Evolutionary conservation across 1,140 invertebrate species (phyloP), one percentile per base, ranked within the genome.

Genomic region (Scaptomyza hsui): DNA sequence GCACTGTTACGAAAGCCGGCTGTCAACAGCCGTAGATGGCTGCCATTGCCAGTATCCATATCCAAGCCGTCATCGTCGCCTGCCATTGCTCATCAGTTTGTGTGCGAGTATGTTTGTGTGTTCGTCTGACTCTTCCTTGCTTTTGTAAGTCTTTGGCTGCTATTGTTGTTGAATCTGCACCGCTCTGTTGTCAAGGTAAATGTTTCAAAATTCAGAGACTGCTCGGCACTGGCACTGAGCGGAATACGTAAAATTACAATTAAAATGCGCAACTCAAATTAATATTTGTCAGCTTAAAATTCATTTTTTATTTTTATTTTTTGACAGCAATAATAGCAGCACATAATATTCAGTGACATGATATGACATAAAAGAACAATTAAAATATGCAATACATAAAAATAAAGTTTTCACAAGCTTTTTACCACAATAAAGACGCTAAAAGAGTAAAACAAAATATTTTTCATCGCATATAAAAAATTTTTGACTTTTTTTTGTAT

Each of bases 41-140:
- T 73, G 81, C 62, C 81, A 86, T 69, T 60, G 74, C 72, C 80
- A 73, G 81, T 71, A 68, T 73, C 35, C 68, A 45, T 80, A 74
- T 76, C 72, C 75, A 45, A 70, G 78, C 52, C 55, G 61, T 76
- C 61, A 79, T 59, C 57, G 68, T 72, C 59, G 65, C 57, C 69
- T 85, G 80, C 78, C 80, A 75, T 80, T 79, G 81, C 59, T 69
- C 72, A 85, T 83, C 80, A 83, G 55, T 42, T 55, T 85, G 52
- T 67, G 42, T 42, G 59, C 75, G 52, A 1, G 32, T n/a, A 1
- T 35, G 12, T 35, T 42, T 62, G 37, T 41, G 41, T 67, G 42
- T 62, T 29, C 24, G 16, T 12, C 42, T n/a, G 45, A 35, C 55
- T 41, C 59, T 49, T 63, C 51, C 13, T 15, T 12, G 13, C 13